Conservation (phyloP, 2,888 invertebrate genomes). For the Plebejus argus region DNA sequence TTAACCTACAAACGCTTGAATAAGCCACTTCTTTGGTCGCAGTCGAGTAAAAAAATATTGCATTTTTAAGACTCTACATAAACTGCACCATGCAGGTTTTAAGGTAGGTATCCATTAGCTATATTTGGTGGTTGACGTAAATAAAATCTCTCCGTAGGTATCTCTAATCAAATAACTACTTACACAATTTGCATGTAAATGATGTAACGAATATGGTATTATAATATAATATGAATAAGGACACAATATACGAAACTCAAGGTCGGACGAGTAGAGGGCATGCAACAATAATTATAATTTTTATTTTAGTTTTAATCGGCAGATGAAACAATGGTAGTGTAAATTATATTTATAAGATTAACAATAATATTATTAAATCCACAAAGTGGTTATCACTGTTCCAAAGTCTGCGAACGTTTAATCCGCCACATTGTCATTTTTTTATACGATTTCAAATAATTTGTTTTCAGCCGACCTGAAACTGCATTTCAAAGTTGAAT, state of each 20-base stretch:
- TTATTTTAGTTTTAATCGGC: slow-evolving; percentile 2
- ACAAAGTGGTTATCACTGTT: too few relatives aligned
- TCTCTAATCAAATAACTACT: neutral
- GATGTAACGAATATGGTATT: neutral
- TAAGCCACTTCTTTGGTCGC: too few relatives aligned
- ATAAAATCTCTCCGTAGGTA: neutral
- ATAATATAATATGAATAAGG: neutral
- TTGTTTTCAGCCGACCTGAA: too few relatives aligned
- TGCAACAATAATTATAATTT: neutral
- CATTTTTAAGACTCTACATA: too few relatives aligned
- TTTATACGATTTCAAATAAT: too few relatives aligned
- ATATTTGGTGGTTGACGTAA: neutral
- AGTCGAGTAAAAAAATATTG: too few relatives aligned
- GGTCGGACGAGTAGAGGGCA: slow-evolving; percentile 9
- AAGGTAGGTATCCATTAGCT: neutral
- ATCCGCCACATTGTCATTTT: too few relatives aligned
- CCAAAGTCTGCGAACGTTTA: too few relatives aligned
- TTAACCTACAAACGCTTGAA: too few relatives aligned
- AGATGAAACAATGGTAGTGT: neutral
- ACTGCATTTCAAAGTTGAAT: too few relatives aligned
- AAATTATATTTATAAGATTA: neutral
- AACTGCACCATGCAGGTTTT: neutral
- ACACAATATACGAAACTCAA: neutral
- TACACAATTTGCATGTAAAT: neutral
- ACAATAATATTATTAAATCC: too few relatives aligned